A percentile compares a stretch with the other conserved stretches of the same genome.
phyloP scores from a whole-genome alignment of 2,113 vertebrate genomes.

The Pogonocichla stellata region DNA sequence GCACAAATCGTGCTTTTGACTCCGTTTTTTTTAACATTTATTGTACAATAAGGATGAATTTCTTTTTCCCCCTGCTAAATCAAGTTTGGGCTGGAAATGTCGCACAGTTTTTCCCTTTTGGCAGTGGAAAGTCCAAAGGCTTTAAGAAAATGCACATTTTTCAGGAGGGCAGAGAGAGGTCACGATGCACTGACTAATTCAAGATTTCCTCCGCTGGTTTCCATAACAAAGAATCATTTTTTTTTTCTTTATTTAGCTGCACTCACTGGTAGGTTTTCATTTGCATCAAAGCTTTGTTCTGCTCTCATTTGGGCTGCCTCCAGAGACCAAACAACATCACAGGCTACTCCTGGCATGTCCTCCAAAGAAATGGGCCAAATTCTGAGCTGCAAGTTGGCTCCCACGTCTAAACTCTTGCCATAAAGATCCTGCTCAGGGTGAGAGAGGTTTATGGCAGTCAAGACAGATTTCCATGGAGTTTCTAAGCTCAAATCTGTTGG shows the following conservation, averaged over 20 bases:
- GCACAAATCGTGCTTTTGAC: background rate
- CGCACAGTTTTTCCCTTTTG: background rate
- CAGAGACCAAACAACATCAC: slow-evolving; percentile 58
- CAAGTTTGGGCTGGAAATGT: background rate
- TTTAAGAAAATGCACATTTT: slow-evolving; percentile 27
- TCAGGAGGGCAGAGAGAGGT: slow-evolving; percentile 54
- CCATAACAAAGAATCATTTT: slow-evolving; percentile 61
- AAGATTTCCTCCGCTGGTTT: slow-evolving; percentile 68
- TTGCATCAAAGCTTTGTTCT: slow-evolving; percentile 68
- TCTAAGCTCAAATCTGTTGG: background rate
- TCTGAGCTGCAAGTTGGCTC: slow-evolving; percentile 14
- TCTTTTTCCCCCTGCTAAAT: background rate
- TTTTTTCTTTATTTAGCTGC: slow-evolving; percentile 65
- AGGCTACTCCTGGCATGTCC: slow-evolving; percentile 22
- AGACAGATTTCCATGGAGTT: background rate
- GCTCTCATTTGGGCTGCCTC: slow-evolving; percentile 53
- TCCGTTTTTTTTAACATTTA: background rate
- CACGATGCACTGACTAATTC: slow-evolving; percentile 69
- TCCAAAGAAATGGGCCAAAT: slow-evolving; percentile 40
- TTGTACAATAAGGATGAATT: background rate
- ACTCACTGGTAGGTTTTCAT: slow-evolving; percentile 56
- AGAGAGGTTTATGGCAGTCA: background rate
- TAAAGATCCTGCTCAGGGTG: background rate
- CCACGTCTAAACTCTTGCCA: background rate
- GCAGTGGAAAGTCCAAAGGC: background rate